Evolutionary conservation across 1,140 invertebrate species (phyloP), one percentile per base, ranked within the genome.

Genomic region (Aphelinus atriplicis): DNA sequence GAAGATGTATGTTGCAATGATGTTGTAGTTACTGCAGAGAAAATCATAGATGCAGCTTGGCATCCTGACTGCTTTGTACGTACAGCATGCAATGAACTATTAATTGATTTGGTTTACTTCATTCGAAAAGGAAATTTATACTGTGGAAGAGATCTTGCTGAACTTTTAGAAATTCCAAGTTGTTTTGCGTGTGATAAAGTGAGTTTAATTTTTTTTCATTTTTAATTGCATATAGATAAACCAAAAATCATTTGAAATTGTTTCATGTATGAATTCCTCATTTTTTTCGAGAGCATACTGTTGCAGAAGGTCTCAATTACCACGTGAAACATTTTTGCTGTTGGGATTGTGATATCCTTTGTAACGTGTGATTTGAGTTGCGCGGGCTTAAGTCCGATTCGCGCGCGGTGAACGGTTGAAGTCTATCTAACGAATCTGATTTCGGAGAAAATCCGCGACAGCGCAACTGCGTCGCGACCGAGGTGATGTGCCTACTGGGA

Each of bases 131-230:
- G 91, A 1, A 92, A 95, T 80, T 90, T 98, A 56, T 97, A 96
- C 83, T 98, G 96, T 82, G 96, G 94, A 10, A 90, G 96, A 78
- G 96, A 98, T 88, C 92, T 96, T 83, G 95, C 96, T 0, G 93
- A 95, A 80, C 91, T 94, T 43, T 84, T 95, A 69, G 94, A 96
- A 80, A 94, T 95, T 77, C 95, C 95, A 0, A 90, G 96, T 79
- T 98, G 96, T 85, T 92, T 93, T 63, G 96, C 95, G 48, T 98
- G 96, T 83, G 96, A 98, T 84, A 96, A 98, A 88, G 92, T 93
- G 84, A n/a, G n/a, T n/a, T n/a, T n/a, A n/a, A n/a, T n/a, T n/a
- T n/a, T n/a, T n/a, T n/a, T n/a, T n/a, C n/a, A n/a, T n/a, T n/a
- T n/a, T n/a, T n/a, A n/a, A n/a, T n/a, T n/a, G n/a, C n/a, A n/a